Percentiles rank a stretch among this genome's conserved stretches.
phyloP scores from a whole-genome alignment of 1,140 invertebrate genomes.

The Macrotrachela quadricornifera region DNA sequence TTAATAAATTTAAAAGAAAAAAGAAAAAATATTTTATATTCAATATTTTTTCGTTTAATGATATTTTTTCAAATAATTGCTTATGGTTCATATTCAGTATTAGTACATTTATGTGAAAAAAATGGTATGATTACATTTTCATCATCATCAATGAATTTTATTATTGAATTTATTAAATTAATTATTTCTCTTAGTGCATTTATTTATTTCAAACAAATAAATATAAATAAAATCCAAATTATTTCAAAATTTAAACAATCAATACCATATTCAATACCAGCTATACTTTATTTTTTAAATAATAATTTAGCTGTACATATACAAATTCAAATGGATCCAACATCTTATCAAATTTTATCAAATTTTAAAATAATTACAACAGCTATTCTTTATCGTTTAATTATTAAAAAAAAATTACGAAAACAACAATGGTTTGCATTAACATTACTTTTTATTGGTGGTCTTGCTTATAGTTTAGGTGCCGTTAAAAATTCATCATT shows the following conservation, averaged over 20 bases:
- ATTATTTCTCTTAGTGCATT: neutral
- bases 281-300: conserved; percentile 22
- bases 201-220: neutral
- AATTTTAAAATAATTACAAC: conserved; percentile 27
- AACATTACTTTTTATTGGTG: neutral
- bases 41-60: neutral
- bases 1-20: no score
- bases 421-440: conserved; percentile 5
- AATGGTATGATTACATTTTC: conserved; percentile 23
- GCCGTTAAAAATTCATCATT: no score
- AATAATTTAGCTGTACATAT: conserved; percentile 25
- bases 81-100: conserved; percentile 24
- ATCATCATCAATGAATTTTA: conserved; percentile 20
- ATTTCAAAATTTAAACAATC: neutral
- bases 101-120: conserved; percentile 23
- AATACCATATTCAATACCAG: conserved; percentile 22
- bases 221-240: neutral
- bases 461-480: neutral
- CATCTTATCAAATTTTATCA: conserved; percentile 26
- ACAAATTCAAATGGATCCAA: conserved; percentile 27
- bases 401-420: conserved; percentile 20
- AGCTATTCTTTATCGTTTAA: conserved; percentile 22
- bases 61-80: conserved; percentile 15
- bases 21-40: no score
- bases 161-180: conserved; percentile 24